phyloP scores from a whole-genome alignment of 2,888 invertebrate species.

The Hoplodrina ambigua region DNA sequence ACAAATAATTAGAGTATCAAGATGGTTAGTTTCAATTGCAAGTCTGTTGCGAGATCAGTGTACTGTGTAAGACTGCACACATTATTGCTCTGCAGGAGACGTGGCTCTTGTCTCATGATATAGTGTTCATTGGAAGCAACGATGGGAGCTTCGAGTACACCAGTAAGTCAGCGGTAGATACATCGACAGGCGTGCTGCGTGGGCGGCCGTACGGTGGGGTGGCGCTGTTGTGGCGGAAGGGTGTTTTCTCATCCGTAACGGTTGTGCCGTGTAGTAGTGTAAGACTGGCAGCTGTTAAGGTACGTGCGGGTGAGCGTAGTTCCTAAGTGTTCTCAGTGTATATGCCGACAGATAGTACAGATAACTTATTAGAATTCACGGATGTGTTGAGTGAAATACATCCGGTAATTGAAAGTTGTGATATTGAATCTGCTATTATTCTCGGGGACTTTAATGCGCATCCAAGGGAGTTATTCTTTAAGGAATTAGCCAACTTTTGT shows the following conservation, averaged over 20 bases:
- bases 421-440: background rate
- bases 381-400: constrained; percentile 21
- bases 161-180: constrained; percentile 45
- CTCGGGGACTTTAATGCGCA: too few relatives aligned
- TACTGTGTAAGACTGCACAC: constrained; percentile 12
- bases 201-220: constrained; percentile 49
- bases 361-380: constrained; percentile 56
- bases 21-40: constrained; percentile 36
- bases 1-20: constrained; percentile 5
- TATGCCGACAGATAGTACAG: constrained; percentile 56
- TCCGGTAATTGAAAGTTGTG: constrained; percentile 2
- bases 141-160: constrained; percentile 37
- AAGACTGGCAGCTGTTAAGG: constrained; percentile 14
- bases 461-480: constrained; percentile 9
- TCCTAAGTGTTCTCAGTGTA: constrained; percentile 55
- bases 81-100: constrained; percentile 49
- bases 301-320: constrained; percentile 1
- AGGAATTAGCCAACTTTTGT: constrained; percentile 1
- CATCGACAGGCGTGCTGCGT: constrained; percentile 23
- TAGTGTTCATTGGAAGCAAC: constrained; percentile 30
- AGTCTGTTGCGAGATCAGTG: constrained; percentile 16
- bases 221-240: constrained; percentile 40
- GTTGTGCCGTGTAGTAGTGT: constrained; percentile 31
- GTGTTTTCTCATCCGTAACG: constrained; percentile 27
- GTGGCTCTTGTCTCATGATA: too few relatives aligned